Conservation (phyloP, 2,888 invertebrate genomes). For the Stictocephala bisonia region DNA sequence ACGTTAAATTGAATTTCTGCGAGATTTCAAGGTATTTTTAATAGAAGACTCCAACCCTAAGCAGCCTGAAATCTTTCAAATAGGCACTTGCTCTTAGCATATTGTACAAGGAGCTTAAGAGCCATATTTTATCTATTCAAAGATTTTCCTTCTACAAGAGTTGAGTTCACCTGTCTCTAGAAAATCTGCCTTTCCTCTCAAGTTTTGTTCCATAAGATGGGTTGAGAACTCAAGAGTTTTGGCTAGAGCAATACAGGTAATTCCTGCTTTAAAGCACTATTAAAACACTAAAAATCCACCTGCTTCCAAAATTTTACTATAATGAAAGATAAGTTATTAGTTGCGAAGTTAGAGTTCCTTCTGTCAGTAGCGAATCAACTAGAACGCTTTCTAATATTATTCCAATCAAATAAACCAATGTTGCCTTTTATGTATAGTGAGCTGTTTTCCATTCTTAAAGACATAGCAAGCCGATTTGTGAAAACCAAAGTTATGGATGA, state of each 20-base stretch:
- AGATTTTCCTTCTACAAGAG: background rate
- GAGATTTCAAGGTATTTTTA: background rate
- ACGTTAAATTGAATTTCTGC: background rate
- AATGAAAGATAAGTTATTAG: background rate
- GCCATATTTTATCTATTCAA: background rate
- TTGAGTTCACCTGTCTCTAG: background rate
- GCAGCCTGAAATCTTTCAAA: background rate
- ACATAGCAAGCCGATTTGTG: background rate
- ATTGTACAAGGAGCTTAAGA: background rate
- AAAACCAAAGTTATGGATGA: background rate
- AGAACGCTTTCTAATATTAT: background rate
- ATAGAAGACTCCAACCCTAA: background rate
- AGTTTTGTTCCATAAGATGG: background rate
- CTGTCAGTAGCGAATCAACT: too few species aligned
- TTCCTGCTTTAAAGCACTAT: background rate
- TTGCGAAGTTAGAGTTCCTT: background rate
- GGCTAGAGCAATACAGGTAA: background rate
- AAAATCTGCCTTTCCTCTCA: background rate
- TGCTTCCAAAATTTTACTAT: background rate
- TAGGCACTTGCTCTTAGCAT: background rate
- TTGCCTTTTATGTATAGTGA: constrained; percentile 1
- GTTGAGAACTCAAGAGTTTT: background rate
- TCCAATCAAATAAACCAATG: background rate
- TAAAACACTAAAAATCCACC: background rate
- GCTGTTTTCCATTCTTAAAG: background rate